Base-by-base conservation (phyloP, 2,888 invertebrate genomes). In the Meiosimyza decipiens region DNA sequence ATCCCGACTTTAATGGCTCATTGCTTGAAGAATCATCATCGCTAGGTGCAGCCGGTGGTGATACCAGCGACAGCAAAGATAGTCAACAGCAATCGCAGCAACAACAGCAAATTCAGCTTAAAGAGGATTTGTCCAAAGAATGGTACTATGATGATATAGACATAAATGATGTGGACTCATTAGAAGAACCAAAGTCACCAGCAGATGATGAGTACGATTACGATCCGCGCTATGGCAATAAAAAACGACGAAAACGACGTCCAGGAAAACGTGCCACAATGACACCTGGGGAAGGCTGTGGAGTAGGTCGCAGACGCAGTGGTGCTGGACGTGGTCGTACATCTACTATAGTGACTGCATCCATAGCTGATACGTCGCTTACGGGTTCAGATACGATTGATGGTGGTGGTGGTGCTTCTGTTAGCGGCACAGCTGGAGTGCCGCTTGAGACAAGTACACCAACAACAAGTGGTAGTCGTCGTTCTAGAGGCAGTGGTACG, bases 161-260 rank as follows among this genome's bases (percentile, higher is more conserved):
- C 75, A 93, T 96, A 88, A 92, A 95, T 73, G 97, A 97, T 84
- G 95, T 95, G 88, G 97, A 96, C 80, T 93, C 93, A 1, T 94
- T 95, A 75, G 97, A 97, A 82, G 96, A 96, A 82, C 95, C 94
- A 0, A 96, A 97, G 83, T 92, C 94, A 54, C 96, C 97, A 81
- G 92, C 94, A 40, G 96, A 97, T 82, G 96, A 96, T 15, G 97
- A 97, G 86, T 94, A 95, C 82, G 97, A 97, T 85, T 97, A 96
- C 85, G 95, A 95, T 84, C 87, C 87, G 71, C 85, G 87, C 15
- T 87, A 87, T 74, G 87, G 87, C 11, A 87, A 82, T 71, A 87
- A 87, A 64, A 87, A 87, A 74, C 82, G 87, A 76, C 85, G 86
- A 81, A 87, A 86, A 80, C 84, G 85, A 60, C 82, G 86, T n/a